phyloP scores from a whole-genome alignment of 2,797 vertebrate species.

The Gallirallus australis region DNA sequence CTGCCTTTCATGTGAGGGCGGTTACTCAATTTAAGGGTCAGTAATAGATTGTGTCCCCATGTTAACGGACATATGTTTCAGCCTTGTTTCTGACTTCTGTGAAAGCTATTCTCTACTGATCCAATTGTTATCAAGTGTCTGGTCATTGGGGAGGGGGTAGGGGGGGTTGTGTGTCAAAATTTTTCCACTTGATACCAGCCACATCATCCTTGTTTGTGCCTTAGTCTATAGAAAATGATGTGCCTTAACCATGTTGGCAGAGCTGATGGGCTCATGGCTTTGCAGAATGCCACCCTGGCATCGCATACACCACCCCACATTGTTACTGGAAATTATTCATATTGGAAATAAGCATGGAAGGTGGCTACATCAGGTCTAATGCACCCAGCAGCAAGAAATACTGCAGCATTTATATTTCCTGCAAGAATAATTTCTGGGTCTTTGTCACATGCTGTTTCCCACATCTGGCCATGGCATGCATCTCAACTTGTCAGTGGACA shows the following conservation, averaged over 20 bases:
- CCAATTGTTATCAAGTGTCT: not conserved
- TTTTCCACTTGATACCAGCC: fast-evolving
- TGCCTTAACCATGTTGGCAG: not conserved
- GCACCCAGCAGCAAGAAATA: not conserved
- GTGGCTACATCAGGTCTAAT: not conserved
- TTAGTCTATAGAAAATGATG: not conserved
- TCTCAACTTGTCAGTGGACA: not conserved
- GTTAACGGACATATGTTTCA: not conserved
- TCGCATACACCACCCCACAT: not conserved
- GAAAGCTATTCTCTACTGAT: not conserved
- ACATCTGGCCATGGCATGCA: not conserved
- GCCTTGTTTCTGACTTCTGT: not conserved
- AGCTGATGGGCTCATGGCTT: not conserved
- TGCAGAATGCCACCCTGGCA: not conserved
- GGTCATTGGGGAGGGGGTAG: not conserved
- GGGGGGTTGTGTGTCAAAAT: not conserved
- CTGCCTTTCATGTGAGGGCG: not conserved
- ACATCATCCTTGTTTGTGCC: not conserved
- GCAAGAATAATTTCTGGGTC: not conserved
- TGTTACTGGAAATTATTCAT: not conserved
- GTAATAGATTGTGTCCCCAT: not conserved
- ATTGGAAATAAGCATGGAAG: not conserved
- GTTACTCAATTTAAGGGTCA: not conserved
- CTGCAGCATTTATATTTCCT: not conserved
- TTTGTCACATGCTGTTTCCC: not conserved